Evolutionary conservation across 1,140 invertebrate species (phyloP).

Genomic region (Drosophila funebris): DNA sequence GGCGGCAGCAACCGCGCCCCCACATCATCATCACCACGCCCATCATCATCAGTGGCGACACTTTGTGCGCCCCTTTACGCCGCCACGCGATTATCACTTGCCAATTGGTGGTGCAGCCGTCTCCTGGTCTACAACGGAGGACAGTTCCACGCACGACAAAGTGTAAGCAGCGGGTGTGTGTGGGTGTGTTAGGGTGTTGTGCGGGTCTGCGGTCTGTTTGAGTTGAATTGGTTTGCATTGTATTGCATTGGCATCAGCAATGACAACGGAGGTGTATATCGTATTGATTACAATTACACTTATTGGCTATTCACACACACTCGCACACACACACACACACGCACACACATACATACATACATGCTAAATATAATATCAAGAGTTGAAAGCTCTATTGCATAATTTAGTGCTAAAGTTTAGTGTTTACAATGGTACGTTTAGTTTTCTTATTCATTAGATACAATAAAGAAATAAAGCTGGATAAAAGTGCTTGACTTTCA

Average conservation of each 20-base stretch:
- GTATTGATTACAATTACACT: conserved; percentile 57
- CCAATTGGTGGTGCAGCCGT: conserved; percentile 51
- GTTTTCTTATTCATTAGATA: conserved; percentile 39
- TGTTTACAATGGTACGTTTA: conserved; percentile 55
- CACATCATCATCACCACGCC: conserved; percentile 47
- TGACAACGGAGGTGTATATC: neutral
- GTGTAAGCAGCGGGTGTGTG: conserved; percentile 36
- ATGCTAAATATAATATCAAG: conserved; percentile 28
- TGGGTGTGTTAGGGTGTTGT: neutral
- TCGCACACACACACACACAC: neutral
- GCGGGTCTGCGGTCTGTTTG: conserved; percentile 42
- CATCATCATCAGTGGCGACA: conserved; percentile 77
- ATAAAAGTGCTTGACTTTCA: conserved; percentile 52
- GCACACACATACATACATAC: conserved; percentile 1
- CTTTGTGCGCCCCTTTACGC: conserved; percentile 79
- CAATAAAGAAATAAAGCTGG: conserved; percentile 49
- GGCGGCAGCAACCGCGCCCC: conserved; percentile 63
- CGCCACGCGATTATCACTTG: conserved; percentile 80
- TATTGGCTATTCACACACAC: conserved; percentile 27
- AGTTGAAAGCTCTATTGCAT: conserved; percentile 48
- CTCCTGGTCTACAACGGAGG: conserved; percentile 43
- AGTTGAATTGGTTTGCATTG: conserved; percentile 44
- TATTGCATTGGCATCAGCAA: conserved; percentile 33
- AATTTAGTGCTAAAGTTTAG: conserved; percentile 71
- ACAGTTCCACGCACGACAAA: conserved; percentile 63